These are phyloP conservation scores for Acronicta psi DNA, from an alignment of 2,888 invertebrate species.

Conservation along the genomic window DNA sequence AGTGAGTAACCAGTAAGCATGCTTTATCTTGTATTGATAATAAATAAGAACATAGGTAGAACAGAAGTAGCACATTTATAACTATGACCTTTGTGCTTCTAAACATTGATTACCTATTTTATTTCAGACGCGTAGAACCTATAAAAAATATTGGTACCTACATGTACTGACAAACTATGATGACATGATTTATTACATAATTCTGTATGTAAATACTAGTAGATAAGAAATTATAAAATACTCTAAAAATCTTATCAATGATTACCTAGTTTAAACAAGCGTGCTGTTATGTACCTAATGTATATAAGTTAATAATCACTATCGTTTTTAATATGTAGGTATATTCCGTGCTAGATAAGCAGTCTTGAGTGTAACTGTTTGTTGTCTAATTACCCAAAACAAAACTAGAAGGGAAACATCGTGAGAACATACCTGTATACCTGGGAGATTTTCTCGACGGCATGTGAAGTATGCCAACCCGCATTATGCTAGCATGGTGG, in stretches of 20 bases:
- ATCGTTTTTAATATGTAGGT: background rate
- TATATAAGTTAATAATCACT: background rate
- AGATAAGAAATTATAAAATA: conserved; percentile 22
- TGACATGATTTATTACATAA: conserved; percentile 25
- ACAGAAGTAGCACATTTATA: background rate
- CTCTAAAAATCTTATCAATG: conserved; percentile 16
- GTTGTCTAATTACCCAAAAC: too few relatives aligned
- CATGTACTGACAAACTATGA: conserved; percentile 26
- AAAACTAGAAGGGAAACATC: too few relatives aligned
- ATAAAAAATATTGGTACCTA: conserved; percentile 19
- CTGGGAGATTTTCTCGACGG: too few relatives aligned
- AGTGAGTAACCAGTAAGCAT: conserved; percentile 10
- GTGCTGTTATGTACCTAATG: background rate
- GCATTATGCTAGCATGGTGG: too few relatives aligned
- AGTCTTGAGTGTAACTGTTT: too few relatives aligned
- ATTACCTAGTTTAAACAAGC: conserved; percentile 15
- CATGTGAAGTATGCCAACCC: too few relatives aligned
- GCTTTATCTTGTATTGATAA: conserved; percentile 1
- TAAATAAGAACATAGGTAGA: conserved; percentile 1
- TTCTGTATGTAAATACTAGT: conserved; percentile 34
- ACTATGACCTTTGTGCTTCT: conserved; percentile 3
- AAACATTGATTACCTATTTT: conserved; percentile 9
- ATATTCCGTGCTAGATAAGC: too few relatives aligned
- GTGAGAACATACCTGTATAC: too few relatives aligned
- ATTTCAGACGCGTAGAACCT: conserved; percentile 12